Evolutionary conservation across 2,113 vertebrate genomes (phyloP).

Genomic region (Phalacrocorax brasilianus): DNA sequence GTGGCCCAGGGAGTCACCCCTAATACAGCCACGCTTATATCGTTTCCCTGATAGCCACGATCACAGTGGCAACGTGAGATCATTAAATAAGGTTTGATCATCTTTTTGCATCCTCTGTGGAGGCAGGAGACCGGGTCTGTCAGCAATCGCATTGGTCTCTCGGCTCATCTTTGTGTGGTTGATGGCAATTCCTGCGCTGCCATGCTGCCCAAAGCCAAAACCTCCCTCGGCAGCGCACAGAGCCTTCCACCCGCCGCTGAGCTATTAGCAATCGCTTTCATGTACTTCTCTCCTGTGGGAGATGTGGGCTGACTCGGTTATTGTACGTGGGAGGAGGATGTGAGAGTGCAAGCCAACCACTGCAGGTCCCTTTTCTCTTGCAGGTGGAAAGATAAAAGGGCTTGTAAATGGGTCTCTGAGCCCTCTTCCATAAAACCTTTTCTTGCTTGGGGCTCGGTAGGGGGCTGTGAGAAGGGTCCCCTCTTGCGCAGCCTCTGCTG

Average conservation of each 20-base stretch:
- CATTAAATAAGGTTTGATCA: not conserved
- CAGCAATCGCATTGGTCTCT: accelerated
- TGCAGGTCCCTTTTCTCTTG: not conserved
- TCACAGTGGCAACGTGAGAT: not conserved
- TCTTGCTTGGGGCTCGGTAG: not conserved
- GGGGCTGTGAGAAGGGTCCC: not conserved
- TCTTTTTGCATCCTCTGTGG: not conserved
- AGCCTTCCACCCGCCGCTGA: not conserved
- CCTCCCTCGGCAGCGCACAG: not conserved
- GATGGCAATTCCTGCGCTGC: not conserved
- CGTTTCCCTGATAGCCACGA: not conserved
- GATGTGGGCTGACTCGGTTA: not conserved
- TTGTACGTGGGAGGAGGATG: not conserved
- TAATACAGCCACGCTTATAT: accelerated
- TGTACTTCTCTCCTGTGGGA: not conserved
- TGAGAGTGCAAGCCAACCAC: not conserved
- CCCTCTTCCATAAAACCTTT: not conserved
- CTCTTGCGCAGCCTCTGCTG: not conserved
- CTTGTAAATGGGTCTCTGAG: not conserved
- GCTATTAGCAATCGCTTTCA: not conserved
- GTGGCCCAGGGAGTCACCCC: not conserved
- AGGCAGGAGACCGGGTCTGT: not conserved
- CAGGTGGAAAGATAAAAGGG: not conserved
- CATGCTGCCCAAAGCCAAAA: not conserved
- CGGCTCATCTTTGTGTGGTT: accelerated